These are phyloP conservation scores for Ataeniobius toweri DNA, from an alignment of 2,797 vertebrate genomes.

Conservation along the genomic window DNA sequence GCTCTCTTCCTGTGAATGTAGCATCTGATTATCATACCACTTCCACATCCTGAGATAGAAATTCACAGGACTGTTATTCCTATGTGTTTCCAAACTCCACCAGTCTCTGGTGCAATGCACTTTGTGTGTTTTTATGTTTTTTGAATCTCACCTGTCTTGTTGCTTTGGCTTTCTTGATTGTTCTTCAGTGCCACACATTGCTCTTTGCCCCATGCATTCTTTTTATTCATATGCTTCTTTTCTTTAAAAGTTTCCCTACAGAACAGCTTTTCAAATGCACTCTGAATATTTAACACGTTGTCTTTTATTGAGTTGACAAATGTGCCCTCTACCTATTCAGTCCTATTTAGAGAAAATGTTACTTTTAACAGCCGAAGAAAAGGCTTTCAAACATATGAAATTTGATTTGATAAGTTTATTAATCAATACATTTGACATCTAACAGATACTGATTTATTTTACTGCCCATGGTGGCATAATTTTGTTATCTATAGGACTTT, in stretches of 20 bases:
- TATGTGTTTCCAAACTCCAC: constrained; percentile 24
- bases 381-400: background rate
- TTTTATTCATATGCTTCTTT: background rate
- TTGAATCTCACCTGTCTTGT: background rate
- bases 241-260: background rate
- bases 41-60: constrained; percentile 24
- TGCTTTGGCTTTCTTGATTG: constrained; percentile 16
- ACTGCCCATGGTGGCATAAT: background rate
- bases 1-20: background rate
- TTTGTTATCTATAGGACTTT: background rate
- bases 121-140: background rate
- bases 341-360: background rate
- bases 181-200: background rate
- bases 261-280: background rate
- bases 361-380: no score
- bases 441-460: background rate
- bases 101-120: constrained; percentile 5
- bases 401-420: background rate
- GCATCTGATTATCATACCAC: constrained; percentile 39
- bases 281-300: background rate
- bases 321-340: background rate
- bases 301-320: background rate
- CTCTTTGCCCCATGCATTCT: background rate
- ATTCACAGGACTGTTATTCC: constrained; percentile 16
- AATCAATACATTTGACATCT: background rate